These are phyloP conservation scores for Bhutanitis thaidina DNA, from an alignment of 2,888 invertebrate genomes.

Conservation along the genomic window DNA sequence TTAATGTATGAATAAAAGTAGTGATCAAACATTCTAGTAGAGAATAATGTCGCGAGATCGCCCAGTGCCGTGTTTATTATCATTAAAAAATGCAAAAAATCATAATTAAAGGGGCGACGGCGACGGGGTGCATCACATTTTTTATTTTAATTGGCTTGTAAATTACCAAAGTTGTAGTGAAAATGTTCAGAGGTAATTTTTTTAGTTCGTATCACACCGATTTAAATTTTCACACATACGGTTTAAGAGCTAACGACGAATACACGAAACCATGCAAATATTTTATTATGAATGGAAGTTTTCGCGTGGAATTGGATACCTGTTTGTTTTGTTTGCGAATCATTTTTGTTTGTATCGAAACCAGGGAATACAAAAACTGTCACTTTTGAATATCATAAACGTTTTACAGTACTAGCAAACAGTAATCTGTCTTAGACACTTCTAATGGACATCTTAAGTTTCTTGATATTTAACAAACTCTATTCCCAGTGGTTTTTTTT, in stretches of 20 bases:
- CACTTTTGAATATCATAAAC: too few species aligned
- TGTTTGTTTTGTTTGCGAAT: not conserved
- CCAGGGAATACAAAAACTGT: too few species aligned
- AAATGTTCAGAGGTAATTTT: slow-evolving; percentile 49
- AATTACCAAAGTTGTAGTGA: slow-evolving; percentile 74
- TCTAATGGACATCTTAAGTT: too few species aligned
- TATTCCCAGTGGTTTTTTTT: too few species aligned
- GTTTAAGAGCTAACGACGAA: slow-evolving; percentile 1
- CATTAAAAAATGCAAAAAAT: slow-evolving; percentile 76
- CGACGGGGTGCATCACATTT: slow-evolving; percentile 66
- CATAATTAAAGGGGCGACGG: slow-evolving; percentile 73
- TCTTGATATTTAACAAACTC: too few species aligned
- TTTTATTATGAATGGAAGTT: slow-evolving; percentile 1
- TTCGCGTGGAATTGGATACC: not conserved
- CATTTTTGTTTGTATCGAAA: not conserved
- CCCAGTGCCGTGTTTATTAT: slow-evolving; percentile 56
- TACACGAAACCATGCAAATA: not conserved
- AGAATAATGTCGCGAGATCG: not conserved
- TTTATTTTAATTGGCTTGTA: slow-evolving; percentile 78
- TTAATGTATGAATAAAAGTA: too few species aligned
- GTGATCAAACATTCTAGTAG: not conserved
- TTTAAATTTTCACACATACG: slow-evolving; percentile 23
- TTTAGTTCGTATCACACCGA: slow-evolving; percentile 39
- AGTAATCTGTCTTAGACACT: too few species aligned
- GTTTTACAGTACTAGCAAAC: too few species aligned